A percentile compares a stretch with the other conserved stretches of the same genome.
phyloP scores from a whole-genome alignment of 2,113 vertebrate species.

The Paedocypris sp. region DNA sequence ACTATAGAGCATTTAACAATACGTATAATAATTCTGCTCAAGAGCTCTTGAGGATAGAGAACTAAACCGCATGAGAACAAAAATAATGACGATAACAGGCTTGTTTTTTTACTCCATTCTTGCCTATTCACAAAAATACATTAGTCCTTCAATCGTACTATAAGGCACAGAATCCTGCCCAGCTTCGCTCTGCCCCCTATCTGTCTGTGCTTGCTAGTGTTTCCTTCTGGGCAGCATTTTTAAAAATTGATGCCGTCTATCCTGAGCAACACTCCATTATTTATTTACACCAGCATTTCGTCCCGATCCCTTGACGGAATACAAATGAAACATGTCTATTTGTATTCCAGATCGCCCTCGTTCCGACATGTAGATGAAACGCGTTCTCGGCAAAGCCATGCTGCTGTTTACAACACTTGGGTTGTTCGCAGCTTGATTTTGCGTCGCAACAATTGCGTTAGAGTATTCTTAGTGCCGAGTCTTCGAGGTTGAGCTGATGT shows the following conservation, averaged over 20 bases:
- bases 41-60: too few relatives aligned
- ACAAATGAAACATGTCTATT: conserved; percentile 18
- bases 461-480: neutral
- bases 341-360: neutral
- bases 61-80: too few relatives aligned
- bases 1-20: too few relatives aligned
- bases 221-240: neutral
- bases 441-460: neutral
- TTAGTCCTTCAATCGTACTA: neutral
- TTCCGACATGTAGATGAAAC: neutral
- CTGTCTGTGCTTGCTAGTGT: neutral
- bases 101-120: too few relatives aligned
- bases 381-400: neutral
- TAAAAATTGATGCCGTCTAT: neutral
- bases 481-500: neutral
- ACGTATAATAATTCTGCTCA: too few relatives aligned
- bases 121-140: neutral
- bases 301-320: conserved; percentile 11
- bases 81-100: too few relatives aligned
- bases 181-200: neutral
- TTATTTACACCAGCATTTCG: neutral
- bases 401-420: neutral
- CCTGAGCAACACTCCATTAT: conserved; percentile 7
- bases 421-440: conserved; percentile 2
- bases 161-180: neutral